phyloP scores from a whole-genome alignment of 1,140 invertebrate genomes.

The Thrips palmi region DNA sequence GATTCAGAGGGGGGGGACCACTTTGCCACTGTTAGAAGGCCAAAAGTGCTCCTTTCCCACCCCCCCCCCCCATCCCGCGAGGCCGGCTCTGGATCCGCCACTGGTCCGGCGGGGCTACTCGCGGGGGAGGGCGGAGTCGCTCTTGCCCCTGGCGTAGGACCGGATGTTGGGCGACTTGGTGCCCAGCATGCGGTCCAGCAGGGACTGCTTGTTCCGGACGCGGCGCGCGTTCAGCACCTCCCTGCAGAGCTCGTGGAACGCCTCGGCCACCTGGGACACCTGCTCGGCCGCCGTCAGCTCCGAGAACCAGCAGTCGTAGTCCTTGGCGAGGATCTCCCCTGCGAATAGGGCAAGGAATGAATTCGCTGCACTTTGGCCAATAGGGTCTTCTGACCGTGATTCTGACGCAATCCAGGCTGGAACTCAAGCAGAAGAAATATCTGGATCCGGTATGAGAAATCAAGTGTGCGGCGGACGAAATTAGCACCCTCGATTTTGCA shows the following conservation, averaged over 20 bases:
- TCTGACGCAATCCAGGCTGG: too few species aligned
- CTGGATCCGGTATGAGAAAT: too few species aligned
- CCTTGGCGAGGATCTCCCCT: slow-evolving; percentile 68
- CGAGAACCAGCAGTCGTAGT: slow-evolving; percentile 71
- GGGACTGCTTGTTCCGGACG: slow-evolving; percentile 67
- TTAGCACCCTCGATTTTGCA: too few species aligned
- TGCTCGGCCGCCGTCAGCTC: slow-evolving; percentile 81
- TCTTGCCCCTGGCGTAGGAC: slow-evolving; percentile 65
- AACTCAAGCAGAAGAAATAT: too few species aligned
- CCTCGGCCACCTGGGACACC: slow-evolving; percentile 57
- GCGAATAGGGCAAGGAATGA: slow-evolving; percentile 8
- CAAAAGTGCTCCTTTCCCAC: too few species aligned
- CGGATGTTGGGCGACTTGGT: slow-evolving; percentile 43
- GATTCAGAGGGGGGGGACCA: too few species aligned
- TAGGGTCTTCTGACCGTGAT: too few species aligned
- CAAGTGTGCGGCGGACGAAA: too few species aligned
- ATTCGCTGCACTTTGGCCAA: not conserved
- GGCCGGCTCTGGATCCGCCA: too few species aligned
- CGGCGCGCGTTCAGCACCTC: slow-evolving; percentile 57
- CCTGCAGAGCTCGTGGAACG: slow-evolving; percentile 65
- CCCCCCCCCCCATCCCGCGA: too few species aligned
- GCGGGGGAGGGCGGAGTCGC: slow-evolving; percentile 62
- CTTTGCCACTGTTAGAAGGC: too few species aligned
- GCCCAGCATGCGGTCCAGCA: slow-evolving; percentile 60
- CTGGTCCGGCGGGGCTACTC: too few species aligned